Percentiles rank a stretch among this genome's conserved stretches.
Conservation (phyloP, 2,113 vertebrate genomes). For the Platysternon megacephalum region DNA sequence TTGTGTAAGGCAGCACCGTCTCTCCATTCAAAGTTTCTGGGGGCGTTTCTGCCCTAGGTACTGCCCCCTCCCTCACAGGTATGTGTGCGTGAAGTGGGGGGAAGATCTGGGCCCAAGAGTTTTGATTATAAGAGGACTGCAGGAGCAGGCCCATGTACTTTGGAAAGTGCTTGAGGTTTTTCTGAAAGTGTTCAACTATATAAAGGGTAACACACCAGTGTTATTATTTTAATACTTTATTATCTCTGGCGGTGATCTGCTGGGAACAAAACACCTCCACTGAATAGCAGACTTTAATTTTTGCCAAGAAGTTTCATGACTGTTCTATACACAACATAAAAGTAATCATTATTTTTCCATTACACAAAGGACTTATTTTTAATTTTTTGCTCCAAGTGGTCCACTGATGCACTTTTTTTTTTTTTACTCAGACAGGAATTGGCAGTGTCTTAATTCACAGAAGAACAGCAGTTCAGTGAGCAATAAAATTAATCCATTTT, state of each 20-base stretch:
- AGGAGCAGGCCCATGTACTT: background rate
- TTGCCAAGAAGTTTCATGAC: background rate
- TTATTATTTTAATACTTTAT: background rate
- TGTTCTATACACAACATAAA: background rate
- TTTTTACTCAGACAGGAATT: background rate
- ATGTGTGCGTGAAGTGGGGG: background rate
- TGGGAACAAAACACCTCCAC: background rate
- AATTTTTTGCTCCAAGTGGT: background rate
- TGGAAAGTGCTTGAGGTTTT: background rate
- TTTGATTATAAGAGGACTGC: background rate
- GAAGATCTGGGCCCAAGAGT: background rate
- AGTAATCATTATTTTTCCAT: background rate
- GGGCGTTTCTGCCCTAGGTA: background rate
- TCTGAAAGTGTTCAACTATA: background rate
- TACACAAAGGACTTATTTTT: background rate
- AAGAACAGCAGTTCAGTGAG: background rate
- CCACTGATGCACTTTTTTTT: background rate
- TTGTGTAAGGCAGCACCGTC: background rate
- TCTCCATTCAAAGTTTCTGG: background rate
- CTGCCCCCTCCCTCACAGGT: background rate
- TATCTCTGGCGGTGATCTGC: background rate
- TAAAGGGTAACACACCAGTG: background rate
- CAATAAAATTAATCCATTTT: background rate
- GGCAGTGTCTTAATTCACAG: background rate
- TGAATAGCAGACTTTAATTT: background rate